Conservation (phyloP, 2,797 vertebrate species). For the Prionace glauca region DNA sequence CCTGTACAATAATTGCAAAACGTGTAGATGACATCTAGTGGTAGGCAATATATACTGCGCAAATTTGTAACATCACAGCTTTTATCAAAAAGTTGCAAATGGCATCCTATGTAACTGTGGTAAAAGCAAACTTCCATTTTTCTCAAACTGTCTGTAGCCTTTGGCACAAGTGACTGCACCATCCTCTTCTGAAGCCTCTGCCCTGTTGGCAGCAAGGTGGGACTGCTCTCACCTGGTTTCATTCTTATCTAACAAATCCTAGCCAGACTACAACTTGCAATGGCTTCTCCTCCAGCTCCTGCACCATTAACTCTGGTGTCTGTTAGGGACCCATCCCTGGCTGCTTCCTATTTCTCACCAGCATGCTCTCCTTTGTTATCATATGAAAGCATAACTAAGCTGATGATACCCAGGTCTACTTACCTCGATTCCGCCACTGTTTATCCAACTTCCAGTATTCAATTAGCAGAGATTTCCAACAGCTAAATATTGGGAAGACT, state of each 20-base stretch:
- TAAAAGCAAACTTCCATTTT: background rate
- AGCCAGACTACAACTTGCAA: background rate
- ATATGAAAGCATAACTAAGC: background rate
- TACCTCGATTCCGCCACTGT: too few species aligned
- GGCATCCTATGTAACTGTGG: background rate
- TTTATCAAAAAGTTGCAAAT: background rate
- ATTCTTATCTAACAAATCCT: background rate
- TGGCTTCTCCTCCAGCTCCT: background rate
- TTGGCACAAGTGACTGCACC: background rate
- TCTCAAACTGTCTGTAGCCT: background rate
- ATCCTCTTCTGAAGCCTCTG: background rate
- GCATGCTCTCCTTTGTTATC: background rate
- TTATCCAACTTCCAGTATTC: too few species aligned
- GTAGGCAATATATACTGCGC: background rate
- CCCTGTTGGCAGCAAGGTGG: background rate
- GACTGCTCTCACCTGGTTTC: background rate
- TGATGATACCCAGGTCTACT: too few species aligned
- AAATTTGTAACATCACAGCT: background rate
- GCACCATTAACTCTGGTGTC: too few species aligned
- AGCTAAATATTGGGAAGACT: background rate
- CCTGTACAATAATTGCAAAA: background rate
- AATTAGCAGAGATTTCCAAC: too few species aligned
- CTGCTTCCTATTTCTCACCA: too few species aligned
- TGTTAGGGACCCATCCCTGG: too few species aligned
- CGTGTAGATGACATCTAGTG: conserved; percentile 26